Base-by-base conservation (phyloP, 2,888 invertebrate species). In the Epirrita christyi region DNA sequence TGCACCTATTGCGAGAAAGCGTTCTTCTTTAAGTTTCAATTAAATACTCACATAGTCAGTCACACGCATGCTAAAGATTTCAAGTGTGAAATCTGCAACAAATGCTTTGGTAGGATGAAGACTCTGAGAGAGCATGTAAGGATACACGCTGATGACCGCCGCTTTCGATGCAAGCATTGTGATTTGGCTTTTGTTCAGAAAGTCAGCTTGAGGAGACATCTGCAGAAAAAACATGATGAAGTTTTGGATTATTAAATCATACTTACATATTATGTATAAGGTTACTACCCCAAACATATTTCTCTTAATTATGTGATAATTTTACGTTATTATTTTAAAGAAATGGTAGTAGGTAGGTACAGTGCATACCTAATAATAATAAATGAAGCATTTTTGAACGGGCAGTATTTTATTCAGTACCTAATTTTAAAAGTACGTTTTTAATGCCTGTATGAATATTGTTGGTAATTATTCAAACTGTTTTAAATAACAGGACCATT, bases 11-110 rank as follows among this genome's bases (percentile, higher is more conserved):
- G 81, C 15, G 72, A 71, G 1, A 75, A 43, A 49, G 55, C 43
- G 0, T 76, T 67, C 29, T 68, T 58, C 21, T 59, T 43, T 2
- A 73, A 77, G 14, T 70, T 70, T 10, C 78, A 79, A 32, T 65
- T 87, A 36, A 79, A 77, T 15, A 74, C 75, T 0, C 91, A 91
- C 60, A 73, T 80, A 71, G 68, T 87, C 8, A 85, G 78, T 11
- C 92, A 93, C 63, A 83, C 86, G 0, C 85, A 81, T 0, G 74
- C 74, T 0, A 88, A 84, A 60, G 83, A 87, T 6, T 91, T 81
- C 37, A 73, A 84, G 15, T 88, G 88, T 50, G 73, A 78, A 14
- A 55, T 82, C 1, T 88, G 88, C 42, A 67, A 66, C 0, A 85
- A 85, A 48, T 64, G 56, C 0, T 88, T 78, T 46, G 78, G 74